Conservation (phyloP, 2,797 vertebrate genomes). For the Fratercula arctica region DNA sequence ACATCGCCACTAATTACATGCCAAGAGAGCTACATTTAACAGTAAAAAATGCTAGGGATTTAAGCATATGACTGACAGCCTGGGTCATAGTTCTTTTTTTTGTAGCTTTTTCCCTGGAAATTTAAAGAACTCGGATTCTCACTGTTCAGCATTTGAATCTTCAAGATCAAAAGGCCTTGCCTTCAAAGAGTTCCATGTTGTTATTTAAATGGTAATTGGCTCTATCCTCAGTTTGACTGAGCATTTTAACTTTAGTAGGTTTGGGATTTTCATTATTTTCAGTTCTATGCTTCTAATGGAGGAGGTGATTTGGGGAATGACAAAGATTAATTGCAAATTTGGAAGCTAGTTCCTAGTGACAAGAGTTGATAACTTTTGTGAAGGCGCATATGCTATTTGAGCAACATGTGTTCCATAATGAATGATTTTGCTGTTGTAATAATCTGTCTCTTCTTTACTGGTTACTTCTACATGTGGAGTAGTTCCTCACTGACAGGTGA, state of each 20-base stretch:
- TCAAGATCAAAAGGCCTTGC: constrained; percentile 63
- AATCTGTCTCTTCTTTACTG: background rate
- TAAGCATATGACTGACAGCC: background rate
- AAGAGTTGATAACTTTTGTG: constrained; percentile 15
- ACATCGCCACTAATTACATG: background rate
- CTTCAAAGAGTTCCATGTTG: constrained; percentile 71
- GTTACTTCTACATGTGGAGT: background rate
- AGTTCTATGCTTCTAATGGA: constrained; percentile 24
- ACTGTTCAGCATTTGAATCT: constrained; percentile 54
- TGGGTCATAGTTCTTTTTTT: constrained; percentile 32
- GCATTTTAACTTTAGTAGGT: constrained; percentile 46
- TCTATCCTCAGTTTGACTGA: constrained; percentile 43
- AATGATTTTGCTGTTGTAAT: constrained; percentile 12
- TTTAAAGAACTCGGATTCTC: constrained; percentile 53
- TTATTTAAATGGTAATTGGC: constrained; percentile 75
- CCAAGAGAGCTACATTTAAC: background rate
- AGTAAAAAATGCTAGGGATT: constrained; percentile 15
- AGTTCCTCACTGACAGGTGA: background rate
- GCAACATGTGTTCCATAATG: background rate
- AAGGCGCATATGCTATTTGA: background rate
- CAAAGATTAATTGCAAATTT: constrained; percentile 38
- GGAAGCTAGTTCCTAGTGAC: background rate
- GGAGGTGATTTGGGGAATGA: constrained; percentile 8
- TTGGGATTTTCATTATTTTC: constrained; percentile 64
- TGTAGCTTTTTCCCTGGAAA: constrained; percentile 34